Conservation (phyloP, 2,888 invertebrate species). For the Ellobium chinense region DNA sequence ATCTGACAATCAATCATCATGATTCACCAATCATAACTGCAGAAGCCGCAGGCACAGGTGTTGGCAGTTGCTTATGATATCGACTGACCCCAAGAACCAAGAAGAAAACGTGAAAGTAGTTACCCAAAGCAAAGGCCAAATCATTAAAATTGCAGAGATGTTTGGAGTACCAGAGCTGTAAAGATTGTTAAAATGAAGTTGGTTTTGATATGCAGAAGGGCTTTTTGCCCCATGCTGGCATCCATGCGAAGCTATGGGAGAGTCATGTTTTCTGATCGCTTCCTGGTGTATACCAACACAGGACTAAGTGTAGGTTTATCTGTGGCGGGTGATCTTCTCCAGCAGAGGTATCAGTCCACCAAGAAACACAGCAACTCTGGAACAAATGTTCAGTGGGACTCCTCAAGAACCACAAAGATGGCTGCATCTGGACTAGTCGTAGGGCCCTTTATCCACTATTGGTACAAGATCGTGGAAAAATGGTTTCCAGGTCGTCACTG, state of each 20-base stretch:
- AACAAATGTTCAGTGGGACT: constrained; percentile 68
- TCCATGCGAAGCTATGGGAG: constrained; percentile 14
- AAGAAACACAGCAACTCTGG: constrained; percentile 61
- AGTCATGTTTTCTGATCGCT: constrained; percentile 57
- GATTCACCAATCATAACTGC: too few relatives aligned
- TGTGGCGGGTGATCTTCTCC: constrained; percentile 88
- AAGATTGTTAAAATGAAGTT: neutral
- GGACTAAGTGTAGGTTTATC: constrained; percentile 88
- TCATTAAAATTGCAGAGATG: too few relatives aligned
- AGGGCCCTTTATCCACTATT: constrained; percentile 90
- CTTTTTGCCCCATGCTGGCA: neutral
- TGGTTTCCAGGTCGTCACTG: constrained; percentile 86
- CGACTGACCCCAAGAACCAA: too few relatives aligned
- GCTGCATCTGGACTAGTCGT: constrained; percentile 87
- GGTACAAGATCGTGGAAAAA: constrained; percentile 89
- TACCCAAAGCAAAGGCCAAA: too few relatives aligned
- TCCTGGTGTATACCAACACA: constrained; percentile 85
- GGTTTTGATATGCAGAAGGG: neutral
- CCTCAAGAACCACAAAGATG: constrained; percentile 86
- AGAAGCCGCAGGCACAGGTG: too few relatives aligned
- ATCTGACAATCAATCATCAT: too few relatives aligned
- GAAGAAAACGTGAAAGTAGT: too few relatives aligned
- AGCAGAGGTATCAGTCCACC: constrained; percentile 86
- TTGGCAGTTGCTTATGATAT: too few relatives aligned
- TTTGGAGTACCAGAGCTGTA: too few relatives aligned